Evolutionary conservation across 2,797 vertebrate genomes (phyloP).

Genomic region (Centropyge bicolor): DNA sequence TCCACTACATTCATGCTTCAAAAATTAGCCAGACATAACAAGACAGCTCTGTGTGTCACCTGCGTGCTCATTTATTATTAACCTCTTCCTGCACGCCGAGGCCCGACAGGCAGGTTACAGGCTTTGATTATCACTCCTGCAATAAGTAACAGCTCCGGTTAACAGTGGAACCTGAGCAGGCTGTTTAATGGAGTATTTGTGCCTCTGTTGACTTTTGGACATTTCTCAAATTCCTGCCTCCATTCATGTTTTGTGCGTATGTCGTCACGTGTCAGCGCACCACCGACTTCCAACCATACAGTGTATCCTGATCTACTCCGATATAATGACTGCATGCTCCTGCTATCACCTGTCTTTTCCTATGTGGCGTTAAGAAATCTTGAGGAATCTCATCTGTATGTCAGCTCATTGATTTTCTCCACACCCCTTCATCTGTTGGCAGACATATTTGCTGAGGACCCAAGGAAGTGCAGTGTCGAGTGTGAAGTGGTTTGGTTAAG

Average conservation of each 20-base stretch:
- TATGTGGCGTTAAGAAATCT: background rate
- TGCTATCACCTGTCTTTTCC: background rate
- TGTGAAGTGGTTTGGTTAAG: no score
- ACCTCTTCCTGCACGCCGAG: slow-evolving; percentile 23
- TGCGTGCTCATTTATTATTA: slow-evolving; percentile 53
- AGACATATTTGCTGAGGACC: no score
- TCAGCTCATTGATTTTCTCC: no score
- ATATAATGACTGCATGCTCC: slow-evolving; percentile 2
- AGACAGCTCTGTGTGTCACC: slow-evolving; percentile 21
- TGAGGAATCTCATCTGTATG: no score
- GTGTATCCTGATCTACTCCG: slow-evolving; percentile 21
- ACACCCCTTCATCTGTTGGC: no score
- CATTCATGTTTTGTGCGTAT: slow-evolving; percentile 69
- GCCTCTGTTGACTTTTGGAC: slow-evolving; percentile 72
- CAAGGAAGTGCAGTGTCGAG: no score
- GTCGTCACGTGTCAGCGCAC: slow-evolving; percentile 65
- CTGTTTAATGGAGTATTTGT: slow-evolving; percentile 53
- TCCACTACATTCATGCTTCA: slow-evolving; percentile 34
- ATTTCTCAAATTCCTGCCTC: slow-evolving; percentile 75
- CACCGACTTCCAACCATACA: slow-evolving; percentile 39
- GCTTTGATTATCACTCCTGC: slow-evolving; percentile 50
- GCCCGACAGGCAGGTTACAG: slow-evolving; percentile 8
- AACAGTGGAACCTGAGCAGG: slow-evolving; percentile 73
- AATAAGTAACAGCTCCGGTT: slow-evolving; percentile 75
- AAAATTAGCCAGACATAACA: slow-evolving; percentile 48